Conservation (phyloP, 2,797 vertebrate species). For the Champsocephalus esox region DNA sequence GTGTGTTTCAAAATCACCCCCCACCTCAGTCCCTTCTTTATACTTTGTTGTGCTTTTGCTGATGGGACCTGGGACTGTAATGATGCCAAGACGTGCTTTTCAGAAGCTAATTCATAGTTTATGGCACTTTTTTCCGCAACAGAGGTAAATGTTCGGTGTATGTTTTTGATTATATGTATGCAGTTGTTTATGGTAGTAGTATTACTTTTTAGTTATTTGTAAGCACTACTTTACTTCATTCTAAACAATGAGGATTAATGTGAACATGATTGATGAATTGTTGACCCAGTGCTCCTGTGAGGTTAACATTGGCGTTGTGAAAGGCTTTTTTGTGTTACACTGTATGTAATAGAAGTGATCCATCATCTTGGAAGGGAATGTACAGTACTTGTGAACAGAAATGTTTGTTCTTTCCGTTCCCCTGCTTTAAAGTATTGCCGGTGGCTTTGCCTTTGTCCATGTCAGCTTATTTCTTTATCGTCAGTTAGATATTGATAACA, state of each 20-base stretch:
- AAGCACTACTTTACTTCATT: background rate
- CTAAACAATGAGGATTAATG: background rate
- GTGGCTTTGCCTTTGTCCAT: background rate
- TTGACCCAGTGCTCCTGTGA: background rate
- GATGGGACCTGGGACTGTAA: background rate
- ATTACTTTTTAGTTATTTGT: background rate
- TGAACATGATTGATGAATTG: background rate
- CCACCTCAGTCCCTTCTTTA: background rate
- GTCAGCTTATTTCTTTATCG: background rate
- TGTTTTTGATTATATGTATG: background rate
- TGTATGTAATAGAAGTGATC: background rate
- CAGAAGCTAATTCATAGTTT: slow-evolving; percentile 7
- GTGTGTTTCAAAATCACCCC: background rate
- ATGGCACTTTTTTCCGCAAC: rapidly evolving
- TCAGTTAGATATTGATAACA: background rate
- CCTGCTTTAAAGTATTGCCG: background rate
- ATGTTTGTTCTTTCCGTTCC: background rate
- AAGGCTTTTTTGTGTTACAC: background rate
- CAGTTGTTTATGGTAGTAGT: background rate
- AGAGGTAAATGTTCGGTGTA: slow-evolving; percentile 18
- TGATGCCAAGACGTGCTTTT: slow-evolving; percentile 17
- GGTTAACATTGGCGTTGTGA: background rate
- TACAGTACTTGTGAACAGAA: background rate
- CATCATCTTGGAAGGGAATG: background rate
- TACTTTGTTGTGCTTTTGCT: background rate